Percentiles rank a stretch among this genome's conserved stretches.
Conservation (phyloP, 1,140 invertebrate species). For the Oedothorax gibbosus region DNA sequence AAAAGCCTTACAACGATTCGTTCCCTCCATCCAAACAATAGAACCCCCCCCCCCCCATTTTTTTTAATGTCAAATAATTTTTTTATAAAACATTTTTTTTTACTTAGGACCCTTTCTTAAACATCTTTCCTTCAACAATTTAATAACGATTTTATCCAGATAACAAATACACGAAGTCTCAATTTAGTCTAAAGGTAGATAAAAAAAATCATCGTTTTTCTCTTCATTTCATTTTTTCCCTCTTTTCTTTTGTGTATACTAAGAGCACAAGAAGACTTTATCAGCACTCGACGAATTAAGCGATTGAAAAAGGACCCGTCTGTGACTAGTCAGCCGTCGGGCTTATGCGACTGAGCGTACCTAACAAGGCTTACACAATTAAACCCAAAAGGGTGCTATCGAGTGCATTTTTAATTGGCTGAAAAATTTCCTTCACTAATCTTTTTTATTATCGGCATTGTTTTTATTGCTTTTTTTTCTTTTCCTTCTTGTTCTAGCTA, state of each 20-base stretch:
- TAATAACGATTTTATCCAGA: conserved; percentile 21
- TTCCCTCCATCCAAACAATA: too few species aligned
- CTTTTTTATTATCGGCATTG: conserved; percentile 50
- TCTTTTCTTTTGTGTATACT: conserved; percentile 48
- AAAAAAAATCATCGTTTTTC: conserved; percentile 17
- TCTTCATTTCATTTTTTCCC: conserved; percentile 26
- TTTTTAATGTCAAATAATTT: too few species aligned
- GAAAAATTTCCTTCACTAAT: conserved; percentile 60
- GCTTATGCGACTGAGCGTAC: conserved; percentile 43
- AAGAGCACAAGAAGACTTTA: conserved; percentile 53
- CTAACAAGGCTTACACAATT: conserved; percentile 61
- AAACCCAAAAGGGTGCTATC: conserved; percentile 59
- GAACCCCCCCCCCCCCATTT: too few species aligned
- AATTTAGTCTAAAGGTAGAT: background rate
- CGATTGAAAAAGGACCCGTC: conserved; percentile 49
- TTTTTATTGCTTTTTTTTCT: conserved; percentile 26
- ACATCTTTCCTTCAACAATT: background rate
- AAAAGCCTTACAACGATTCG: too few species aligned
- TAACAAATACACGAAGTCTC: conserved; percentile 15
- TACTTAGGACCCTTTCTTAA: too few species aligned
- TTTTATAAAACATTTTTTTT: too few species aligned
- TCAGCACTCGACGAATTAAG: conserved; percentile 57
- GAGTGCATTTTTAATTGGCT: conserved; percentile 61
- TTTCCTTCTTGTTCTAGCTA: conserved; percentile 12
- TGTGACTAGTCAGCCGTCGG: conserved; percentile 47